Evolutionary conservation across 2,797 vertebrate genomes (phyloP).

Genomic region (Echeneis naucrates): DNA sequence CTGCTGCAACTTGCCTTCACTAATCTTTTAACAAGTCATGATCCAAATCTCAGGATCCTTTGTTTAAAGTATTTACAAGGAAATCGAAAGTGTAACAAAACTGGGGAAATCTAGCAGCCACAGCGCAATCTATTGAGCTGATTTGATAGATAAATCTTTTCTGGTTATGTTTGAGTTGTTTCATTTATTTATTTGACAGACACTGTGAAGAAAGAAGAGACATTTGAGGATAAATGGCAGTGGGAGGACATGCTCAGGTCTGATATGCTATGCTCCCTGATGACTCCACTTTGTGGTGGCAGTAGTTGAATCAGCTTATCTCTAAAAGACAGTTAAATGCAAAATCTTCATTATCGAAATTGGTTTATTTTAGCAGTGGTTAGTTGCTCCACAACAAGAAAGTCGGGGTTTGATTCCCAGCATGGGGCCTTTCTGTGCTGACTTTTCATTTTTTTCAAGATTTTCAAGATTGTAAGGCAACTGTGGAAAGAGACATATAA

Average conservation of each 20-base stretch:
- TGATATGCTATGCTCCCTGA: too few species aligned
- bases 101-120: background rate
- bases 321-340: background rate
- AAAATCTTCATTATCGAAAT: background rate
- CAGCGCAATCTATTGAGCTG: background rate
- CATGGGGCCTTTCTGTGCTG: too few species aligned
- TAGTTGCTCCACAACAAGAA: too few species aligned
- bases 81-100: conserved; percentile 4
- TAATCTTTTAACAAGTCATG: background rate
- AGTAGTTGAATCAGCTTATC: background rate
- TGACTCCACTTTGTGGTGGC: background rate
- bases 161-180: too few species aligned
- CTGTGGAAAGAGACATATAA: background rate
- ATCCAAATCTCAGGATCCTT: background rate
- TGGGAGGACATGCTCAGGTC: background rate
- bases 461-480: too few species aligned
- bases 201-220: background rate
- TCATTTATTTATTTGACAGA: background rate
- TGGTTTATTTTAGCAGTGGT: background rate
- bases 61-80: background rate
- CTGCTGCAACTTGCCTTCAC: background rate
- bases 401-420: too few species aligned
- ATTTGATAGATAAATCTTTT: background rate
- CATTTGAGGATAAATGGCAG: background rate
- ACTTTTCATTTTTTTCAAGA: too few species aligned